These are phyloP conservation scores for Sinelater perroti DNA, from an alignment of 2,888 invertebrate genomes.

Conservation along the genomic window DNA sequence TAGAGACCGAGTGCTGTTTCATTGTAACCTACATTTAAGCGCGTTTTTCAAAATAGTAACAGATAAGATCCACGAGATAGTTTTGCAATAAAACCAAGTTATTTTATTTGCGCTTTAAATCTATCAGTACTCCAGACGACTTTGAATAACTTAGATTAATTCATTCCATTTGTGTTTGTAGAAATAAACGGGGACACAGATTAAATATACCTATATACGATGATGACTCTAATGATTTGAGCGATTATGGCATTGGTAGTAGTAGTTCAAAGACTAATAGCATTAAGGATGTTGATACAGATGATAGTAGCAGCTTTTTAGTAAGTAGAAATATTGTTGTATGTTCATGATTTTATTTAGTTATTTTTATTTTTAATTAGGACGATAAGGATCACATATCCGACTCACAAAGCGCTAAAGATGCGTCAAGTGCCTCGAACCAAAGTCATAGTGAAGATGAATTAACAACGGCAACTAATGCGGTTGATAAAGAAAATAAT, in stretches of 20 bases:
- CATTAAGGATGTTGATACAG: slow-evolving; percentile 57
- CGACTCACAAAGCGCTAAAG: slow-evolving; percentile 50
- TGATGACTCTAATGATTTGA: slow-evolving; percentile 84
- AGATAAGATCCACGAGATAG: too few relatives aligned
- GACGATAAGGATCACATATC: slow-evolving; percentile 53
- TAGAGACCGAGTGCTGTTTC: too few relatives aligned
- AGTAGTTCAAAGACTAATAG: slow-evolving; percentile 54
- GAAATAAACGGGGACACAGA: slow-evolving; percentile 67
- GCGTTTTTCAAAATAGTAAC: too few relatives aligned
- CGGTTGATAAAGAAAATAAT: slow-evolving; percentile 34
- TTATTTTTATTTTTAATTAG: slow-evolving; percentile 44
- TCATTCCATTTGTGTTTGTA: too few relatives aligned
- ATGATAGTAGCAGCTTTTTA: slow-evolving; percentile 55
- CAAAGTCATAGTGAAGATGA: slow-evolving; percentile 57
- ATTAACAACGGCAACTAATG: slow-evolving; percentile 50
- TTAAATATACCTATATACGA: slow-evolving; percentile 73
- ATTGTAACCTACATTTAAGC: too few relatives aligned
- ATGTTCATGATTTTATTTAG: background rate
- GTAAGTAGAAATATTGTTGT: slow-evolving; percentile 43
- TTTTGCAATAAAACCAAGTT: too few relatives aligned
- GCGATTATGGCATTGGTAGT: slow-evolving; percentile 77
- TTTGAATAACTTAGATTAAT: too few relatives aligned
- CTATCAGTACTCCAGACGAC: too few relatives aligned
- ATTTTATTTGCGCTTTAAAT: too few relatives aligned
- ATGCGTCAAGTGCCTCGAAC: slow-evolving; percentile 51